Conservation (phyloP, 1,140 invertebrate genomes). For the Cotesia typhae region DNA sequence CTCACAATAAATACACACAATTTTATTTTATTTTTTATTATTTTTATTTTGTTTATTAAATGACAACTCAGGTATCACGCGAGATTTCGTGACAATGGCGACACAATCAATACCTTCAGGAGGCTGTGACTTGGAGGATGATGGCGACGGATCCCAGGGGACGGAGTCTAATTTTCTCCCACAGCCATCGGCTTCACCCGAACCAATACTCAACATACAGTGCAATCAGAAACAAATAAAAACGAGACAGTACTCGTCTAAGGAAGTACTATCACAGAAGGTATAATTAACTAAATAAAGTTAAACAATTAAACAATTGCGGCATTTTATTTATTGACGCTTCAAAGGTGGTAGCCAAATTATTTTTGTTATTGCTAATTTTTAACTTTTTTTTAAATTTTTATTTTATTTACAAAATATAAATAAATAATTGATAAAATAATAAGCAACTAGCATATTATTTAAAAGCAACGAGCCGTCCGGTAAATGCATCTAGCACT, state of each 20-base stretch:
- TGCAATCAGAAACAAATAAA: conserved; percentile 63
- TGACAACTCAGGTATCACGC: conserved; percentile 64
- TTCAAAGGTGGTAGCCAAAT: conserved; percentile 13
- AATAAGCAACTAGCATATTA: background rate
- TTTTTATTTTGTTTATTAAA: conserved; percentile 47
- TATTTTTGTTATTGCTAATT: background rate
- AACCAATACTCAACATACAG: conserved; percentile 54
- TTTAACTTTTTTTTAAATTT: background rate
- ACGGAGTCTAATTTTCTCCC: conserved; percentile 58
- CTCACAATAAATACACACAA: conserved; percentile 15
- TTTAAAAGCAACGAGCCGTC: conserved; percentile 7
- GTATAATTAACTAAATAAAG: conserved; percentile 46
- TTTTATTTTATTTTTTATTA: conserved; percentile 36
- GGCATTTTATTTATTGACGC: background rate
- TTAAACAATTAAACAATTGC: conserved; percentile 18
- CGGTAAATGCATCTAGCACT: conserved; percentile 60
- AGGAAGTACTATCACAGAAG: conserved; percentile 63
- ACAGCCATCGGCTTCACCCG: conserved; percentile 61
- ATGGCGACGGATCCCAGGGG: conserved; percentile 60
- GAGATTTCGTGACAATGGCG: conserved; percentile 64
- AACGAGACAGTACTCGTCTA: conserved; percentile 58
- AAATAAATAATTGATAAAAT: background rate
- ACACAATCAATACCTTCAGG: conserved; percentile 58
- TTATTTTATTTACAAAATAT: background rate
- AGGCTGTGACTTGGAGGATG: conserved; percentile 62